Percentiles rank a stretch among this genome's conserved stretches.
Conservation (phyloP, 2,888 invertebrate species). For the Mythimna pallens region DNA sequence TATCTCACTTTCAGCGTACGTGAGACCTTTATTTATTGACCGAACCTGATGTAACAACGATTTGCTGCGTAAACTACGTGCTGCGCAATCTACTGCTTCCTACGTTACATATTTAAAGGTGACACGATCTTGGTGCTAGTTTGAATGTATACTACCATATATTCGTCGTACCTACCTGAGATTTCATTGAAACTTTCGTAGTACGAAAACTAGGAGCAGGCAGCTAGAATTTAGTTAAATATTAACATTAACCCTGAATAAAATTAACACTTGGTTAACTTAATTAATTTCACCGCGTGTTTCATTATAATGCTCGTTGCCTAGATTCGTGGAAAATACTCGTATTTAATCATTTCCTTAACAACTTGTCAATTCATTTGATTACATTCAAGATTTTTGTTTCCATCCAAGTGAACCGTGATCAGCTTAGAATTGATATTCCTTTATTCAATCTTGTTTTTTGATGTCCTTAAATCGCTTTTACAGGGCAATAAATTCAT, state of each 20-base stretch:
- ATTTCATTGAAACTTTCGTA: slow-evolving; percentile 27
- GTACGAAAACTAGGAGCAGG: background rate
- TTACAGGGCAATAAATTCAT: slow-evolving; percentile 39
- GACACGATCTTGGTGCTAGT: slow-evolving; percentile 63
- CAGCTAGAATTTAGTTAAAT: slow-evolving; percentile 3
- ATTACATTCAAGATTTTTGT: slow-evolving; percentile 22
- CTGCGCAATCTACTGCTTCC: slow-evolving; percentile 67
- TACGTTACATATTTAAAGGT: slow-evolving; percentile 70
- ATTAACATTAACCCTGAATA: slow-evolving; percentile 20
- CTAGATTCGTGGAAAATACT: slow-evolving; percentile 14
- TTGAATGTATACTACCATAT: background rate
- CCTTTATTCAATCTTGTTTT: slow-evolving; percentile 29
- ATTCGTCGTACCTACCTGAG: background rate
- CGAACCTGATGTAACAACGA: slow-evolving; percentile 73
- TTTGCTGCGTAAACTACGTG: slow-evolving; percentile 72
- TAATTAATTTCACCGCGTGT: slow-evolving; percentile 17
- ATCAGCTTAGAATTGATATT: slow-evolving; percentile 38
- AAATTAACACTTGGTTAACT: slow-evolving; percentile 14
- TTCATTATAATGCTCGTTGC: background rate
- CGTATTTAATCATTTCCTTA: slow-evolving; percentile 2
- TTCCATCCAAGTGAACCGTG: slow-evolving; percentile 27
- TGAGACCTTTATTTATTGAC: slow-evolving; percentile 81
- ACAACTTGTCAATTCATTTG: slow-evolving; percentile 19
- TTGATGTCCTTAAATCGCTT: slow-evolving; percentile 36
- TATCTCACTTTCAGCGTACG: slow-evolving; percentile 76